Conservation (phyloP, 23 tunicate species). For the Corella eumyota region DNA sequence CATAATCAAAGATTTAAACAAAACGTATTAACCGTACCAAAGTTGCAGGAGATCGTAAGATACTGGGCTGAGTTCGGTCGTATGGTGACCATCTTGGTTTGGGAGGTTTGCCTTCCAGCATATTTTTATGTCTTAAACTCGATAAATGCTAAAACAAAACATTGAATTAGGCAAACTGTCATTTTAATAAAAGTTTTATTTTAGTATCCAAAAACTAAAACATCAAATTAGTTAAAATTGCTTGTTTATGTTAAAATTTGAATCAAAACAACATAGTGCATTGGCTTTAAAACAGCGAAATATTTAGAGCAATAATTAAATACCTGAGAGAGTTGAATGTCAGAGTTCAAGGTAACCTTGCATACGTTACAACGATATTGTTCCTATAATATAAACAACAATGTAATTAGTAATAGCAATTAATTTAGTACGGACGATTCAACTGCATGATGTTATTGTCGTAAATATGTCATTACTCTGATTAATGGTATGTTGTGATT, state of each 20-base stretch:
- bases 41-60: slow-evolving; percentile 40
- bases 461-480: too few relatives aligned
- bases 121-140: slow-evolving; percentile 82
- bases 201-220: not conserved
- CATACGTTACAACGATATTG: slow-evolving; percentile 85
- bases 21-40: slow-evolving; percentile 12
- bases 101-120: slow-evolving; percentile 89
- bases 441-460: too few relatives aligned
- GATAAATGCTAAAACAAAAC: slow-evolving; percentile 57
- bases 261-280: not conserved
- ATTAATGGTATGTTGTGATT: too few relatives aligned
- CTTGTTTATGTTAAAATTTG: not conserved
- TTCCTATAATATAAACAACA: slow-evolving; percentile 43
- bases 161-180: not conserved
- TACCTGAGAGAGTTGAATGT: slow-evolving; percentile 80
- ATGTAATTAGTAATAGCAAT: too few relatives aligned
- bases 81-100: slow-evolving; percentile 96
- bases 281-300: too few relatives aligned
- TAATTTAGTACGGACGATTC: too few relatives aligned
- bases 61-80: slow-evolving; percentile 57
- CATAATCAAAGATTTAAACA: not conserved
- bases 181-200: not conserved
- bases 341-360: slow-evolving; percentile 78
- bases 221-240: not conserved
- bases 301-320: not conserved